Conservation (phyloP, 1,140 invertebrate genomes). For the Pogonomyrmex californicus region DNA sequence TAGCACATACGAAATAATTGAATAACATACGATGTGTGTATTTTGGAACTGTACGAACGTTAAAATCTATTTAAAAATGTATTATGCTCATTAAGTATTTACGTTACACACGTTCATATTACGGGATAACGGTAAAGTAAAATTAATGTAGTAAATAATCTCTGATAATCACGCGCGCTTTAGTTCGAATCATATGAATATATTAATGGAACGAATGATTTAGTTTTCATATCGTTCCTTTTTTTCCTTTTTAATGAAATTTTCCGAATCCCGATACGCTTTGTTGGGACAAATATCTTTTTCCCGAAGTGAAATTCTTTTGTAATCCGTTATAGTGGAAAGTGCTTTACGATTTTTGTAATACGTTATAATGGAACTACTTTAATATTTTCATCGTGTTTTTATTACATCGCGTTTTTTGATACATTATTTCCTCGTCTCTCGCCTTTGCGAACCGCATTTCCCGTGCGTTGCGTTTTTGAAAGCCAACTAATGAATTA, state of each 20-base stretch:
- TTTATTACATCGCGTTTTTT: neutral
- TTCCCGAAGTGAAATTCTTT: constrained; percentile 23
- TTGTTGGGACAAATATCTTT: constrained; percentile 24
- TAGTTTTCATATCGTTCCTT: neutral
- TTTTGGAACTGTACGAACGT: no score
- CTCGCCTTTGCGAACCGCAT: neutral
- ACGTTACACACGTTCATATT: neutral
- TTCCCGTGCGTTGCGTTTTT: neutral
- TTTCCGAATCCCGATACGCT: neutral
- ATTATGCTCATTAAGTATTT: constrained; percentile 25
- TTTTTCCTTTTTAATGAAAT: constrained; percentile 35
- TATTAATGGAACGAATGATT: constrained; percentile 40
- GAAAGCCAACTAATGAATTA: constrained; percentile 5
- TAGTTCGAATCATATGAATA: neutral
- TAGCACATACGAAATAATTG: neutral
- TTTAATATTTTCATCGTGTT: constrained; percentile 11
- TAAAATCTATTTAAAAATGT: neutral
- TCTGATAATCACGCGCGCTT: constrained; percentile 30
- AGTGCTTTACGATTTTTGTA: constrained; percentile 23
- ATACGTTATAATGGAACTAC: neutral
- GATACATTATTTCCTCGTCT: neutral
- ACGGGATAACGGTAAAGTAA: constrained; percentile 1
- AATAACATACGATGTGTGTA: neutral
- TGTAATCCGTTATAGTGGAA: neutral
- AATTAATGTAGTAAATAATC: constrained; percentile 40